Conservation (phyloP, 2,113 vertebrate species). For the Labeo rohita region DNA sequence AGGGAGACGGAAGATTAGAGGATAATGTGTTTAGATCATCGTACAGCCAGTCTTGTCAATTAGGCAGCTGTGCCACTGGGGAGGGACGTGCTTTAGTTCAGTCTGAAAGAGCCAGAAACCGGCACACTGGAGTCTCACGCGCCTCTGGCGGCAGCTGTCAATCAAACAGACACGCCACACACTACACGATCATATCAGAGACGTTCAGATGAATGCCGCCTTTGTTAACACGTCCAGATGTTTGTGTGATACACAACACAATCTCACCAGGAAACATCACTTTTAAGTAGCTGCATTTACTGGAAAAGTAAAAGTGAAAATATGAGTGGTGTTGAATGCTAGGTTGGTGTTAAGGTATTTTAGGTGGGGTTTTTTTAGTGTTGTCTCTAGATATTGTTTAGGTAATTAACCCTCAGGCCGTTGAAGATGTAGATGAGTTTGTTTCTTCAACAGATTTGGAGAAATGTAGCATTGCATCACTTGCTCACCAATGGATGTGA, state of each 20-base stretch:
- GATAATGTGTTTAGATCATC: slow-evolving; percentile 53
- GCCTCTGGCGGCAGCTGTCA: slow-evolving; percentile 40
- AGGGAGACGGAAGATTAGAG: slow-evolving; percentile 40
- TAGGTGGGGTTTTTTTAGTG: no score
- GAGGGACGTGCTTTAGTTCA: slow-evolving; percentile 31
- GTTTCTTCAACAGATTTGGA: no score
- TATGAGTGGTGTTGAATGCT: neutral
- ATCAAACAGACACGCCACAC: slow-evolving; percentile 4
- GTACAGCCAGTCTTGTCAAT: slow-evolving; percentile 45
- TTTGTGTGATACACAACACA: neutral
- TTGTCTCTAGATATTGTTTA: no score
- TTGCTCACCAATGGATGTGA: no score
- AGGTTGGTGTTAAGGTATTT: no score
- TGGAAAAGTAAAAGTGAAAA: neutral
- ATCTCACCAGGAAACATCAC: neutral
- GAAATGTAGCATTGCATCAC: no score
- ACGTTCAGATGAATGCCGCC: neutral
- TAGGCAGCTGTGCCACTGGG: slow-evolving; percentile 14
- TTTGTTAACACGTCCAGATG: neutral
- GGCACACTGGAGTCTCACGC: slow-evolving; percentile 1
- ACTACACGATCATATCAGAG: neutral
- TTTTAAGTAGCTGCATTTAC: neutral
- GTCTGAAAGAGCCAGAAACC: slow-evolving; percentile 8
- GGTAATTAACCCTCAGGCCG: no score
- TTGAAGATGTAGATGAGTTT: no score